Base-by-base conservation (phyloP, 2,113 vertebrate species). In the Bos indicus region DNA sequence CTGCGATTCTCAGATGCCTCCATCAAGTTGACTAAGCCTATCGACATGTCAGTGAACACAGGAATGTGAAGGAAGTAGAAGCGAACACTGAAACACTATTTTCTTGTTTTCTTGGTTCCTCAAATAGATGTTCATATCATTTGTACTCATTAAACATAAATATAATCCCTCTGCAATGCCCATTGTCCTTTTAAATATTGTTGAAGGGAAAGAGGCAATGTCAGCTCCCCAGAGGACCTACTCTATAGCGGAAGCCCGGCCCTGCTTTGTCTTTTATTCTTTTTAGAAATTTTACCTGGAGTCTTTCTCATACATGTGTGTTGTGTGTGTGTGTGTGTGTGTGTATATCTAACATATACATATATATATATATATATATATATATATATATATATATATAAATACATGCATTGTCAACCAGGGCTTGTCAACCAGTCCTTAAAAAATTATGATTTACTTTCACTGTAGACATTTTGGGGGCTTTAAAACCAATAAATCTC, bases 111-210 rank as follows among this genome's bases (percentile, higher is more conserved):
- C 59, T 26, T 28, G 25, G 52, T 88, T 89, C 95, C 56, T 67
- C 0, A 0, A 13, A 94, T 77, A 62, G n/a, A 17, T 48, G 64
- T 59, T 52, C 67, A 52, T 95, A 81, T 1, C 52, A 13, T 5
- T 86, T 67, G 51, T 17, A 62, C 19, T 59, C 23, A 81, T 84
- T 40, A 23, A 94, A 98, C 51, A 54, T 62, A 97, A 95, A 97
- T 56, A 74, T 0, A 88, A 95, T 19, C 28, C 43, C 95, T 91
- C 7, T 23, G 93, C 95, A 92, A 57, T 82, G 81, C 94, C 98
- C 83, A 92, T 46, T 97, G 84, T 94, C 93, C 95, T 96, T 90
- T 97, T 43, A 86, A 95, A 84, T 78, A 93, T 88, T 97, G 96
- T 64, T 97, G 94, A 71, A 74, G 30, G 90, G 86, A 95, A 60